phyloP scores from a whole-genome alignment of 2,113 vertebrate species.

The Donacobius atricapilla region DNA sequence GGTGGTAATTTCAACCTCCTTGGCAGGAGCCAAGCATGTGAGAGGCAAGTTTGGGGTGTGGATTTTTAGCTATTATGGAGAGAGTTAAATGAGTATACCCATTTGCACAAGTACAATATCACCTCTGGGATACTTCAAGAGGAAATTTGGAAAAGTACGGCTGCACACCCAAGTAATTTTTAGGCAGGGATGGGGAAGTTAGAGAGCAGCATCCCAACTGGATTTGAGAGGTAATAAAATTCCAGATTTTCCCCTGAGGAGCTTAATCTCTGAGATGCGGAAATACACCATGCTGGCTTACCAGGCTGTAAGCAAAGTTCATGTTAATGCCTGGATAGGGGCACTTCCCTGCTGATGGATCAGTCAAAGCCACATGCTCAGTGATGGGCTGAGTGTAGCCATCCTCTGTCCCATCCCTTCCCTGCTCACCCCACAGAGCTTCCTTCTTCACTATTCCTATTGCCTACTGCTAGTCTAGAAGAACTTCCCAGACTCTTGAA shows the following conservation, averaged over 20 bases:
- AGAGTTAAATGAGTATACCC: neutral
- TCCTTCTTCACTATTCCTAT: neutral
- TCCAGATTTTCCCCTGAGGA: neutral
- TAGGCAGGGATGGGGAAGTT: neutral
- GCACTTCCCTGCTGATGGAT: neutral
- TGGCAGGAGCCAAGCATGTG: neutral
- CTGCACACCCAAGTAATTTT: neutral
- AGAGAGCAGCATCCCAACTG: neutral
- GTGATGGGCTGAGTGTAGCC: neutral
- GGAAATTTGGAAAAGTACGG: neutral
- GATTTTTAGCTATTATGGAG: neutral
- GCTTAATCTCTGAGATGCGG: neutral
- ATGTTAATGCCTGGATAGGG: neutral
- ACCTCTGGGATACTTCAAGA: neutral
- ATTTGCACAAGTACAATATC: neutral
- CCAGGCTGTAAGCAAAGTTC: neutral
- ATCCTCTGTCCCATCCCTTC: neutral
- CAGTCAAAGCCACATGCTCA: neutral
- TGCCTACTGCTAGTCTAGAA: neutral
- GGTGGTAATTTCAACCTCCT: neutral
- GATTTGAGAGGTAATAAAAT: slow-evolving; percentile 14
- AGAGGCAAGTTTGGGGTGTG: neutral
- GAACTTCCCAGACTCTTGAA: neutral
- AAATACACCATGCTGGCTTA: neutral
- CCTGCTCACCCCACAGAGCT: neutral